These are phyloP conservation scores for Pristionchus fissidentatus DNA, from an alignment of 2,888 invertebrate genomes.

Conservation along the genomic window DNA sequence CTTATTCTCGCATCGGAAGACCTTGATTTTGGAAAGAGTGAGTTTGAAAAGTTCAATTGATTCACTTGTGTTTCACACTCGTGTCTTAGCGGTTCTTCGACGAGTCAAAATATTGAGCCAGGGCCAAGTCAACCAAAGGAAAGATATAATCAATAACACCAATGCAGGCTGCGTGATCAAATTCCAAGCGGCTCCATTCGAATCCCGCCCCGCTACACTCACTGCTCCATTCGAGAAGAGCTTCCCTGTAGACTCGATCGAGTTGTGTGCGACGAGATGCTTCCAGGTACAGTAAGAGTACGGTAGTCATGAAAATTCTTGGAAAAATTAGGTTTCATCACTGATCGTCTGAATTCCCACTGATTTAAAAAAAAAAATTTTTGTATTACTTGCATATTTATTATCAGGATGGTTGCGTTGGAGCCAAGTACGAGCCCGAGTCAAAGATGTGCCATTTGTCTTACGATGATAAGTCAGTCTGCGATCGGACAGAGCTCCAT, in stretches of 20 bases:
- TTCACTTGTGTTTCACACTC: no score
- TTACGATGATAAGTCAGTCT: conserved; percentile 56
- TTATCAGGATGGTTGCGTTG: conserved; percentile 60
- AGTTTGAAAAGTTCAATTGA: not conserved
- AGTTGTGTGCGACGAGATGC: conserved; percentile 69
- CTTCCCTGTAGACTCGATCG: conserved; percentile 63
- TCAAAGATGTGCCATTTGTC: conserved; percentile 52
- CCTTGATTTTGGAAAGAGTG: conserved; percentile 45
- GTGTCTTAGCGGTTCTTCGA: no score
- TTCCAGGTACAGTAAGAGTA: conserved; percentile 60
- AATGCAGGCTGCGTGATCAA: conserved; percentile 67
- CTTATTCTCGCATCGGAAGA: conserved; percentile 37
- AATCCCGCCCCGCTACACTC: conserved; percentile 63
- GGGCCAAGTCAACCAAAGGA: no score
- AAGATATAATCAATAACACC: not conserved
- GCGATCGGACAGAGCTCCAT: conserved; percentile 51
- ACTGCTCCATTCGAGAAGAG: conserved; percentile 65
- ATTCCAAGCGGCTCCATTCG: conserved; percentile 68
- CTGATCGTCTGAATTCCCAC: not conserved
- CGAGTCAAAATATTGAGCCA: no score
- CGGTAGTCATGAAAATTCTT: not conserved
- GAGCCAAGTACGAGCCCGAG: conserved; percentile 54
- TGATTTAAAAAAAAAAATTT: conserved; percentile 8
- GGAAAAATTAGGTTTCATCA: not conserved
- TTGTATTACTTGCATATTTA: conserved; percentile 11